These are phyloP conservation scores for Proteles cristata DNA, from an alignment of 2,113 vertebrate species.

Conservation along the genomic window DNA sequence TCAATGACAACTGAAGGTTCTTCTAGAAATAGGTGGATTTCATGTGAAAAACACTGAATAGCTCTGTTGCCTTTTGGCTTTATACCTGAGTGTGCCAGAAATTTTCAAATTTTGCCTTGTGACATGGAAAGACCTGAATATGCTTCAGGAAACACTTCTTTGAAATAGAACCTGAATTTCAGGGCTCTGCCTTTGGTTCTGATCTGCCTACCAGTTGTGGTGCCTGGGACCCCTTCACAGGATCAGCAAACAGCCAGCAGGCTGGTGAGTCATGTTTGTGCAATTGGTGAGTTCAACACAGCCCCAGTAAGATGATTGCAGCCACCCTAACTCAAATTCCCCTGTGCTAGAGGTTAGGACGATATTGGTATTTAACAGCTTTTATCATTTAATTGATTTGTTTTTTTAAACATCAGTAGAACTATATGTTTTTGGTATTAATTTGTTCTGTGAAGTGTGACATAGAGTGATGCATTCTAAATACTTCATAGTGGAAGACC, in stretches of 20 bases:
- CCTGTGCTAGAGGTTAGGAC: conserved; percentile 71
- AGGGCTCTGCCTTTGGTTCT: conserved; percentile 65
- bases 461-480: conserved; percentile 78
- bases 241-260: conserved; percentile 74
- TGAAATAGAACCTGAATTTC: conserved; percentile 59
- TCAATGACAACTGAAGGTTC: neutral
- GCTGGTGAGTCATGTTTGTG: conserved; percentile 75
- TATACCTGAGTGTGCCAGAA: neutral
- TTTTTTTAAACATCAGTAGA: conserved; percentile 78
- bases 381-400: conserved; percentile 78
- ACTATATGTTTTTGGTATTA: conserved; percentile 80
- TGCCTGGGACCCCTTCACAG: conserved; percentile 74
- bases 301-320: conserved; percentile 74
- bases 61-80: conserved; percentile 6
- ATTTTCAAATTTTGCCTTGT: neutral
- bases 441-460: conserved; percentile 79
- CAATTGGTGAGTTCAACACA: conserved; percentile 69
- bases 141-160: conserved; percentile 58
- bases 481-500: neutral
- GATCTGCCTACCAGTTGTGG: conserved; percentile 53
- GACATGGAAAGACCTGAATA: conserved; percentile 41
- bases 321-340: conserved; percentile 75
- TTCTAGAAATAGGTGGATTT: conserved; percentile 38
- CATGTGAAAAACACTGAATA: conserved; percentile 9
- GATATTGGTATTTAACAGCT: conserved; percentile 79